A percentile compares a stretch with the other conserved stretches of the same genome.
phyloP scores from a whole-genome alignment of 1,140 invertebrate genomes.

The Venturia canescens region DNA sequence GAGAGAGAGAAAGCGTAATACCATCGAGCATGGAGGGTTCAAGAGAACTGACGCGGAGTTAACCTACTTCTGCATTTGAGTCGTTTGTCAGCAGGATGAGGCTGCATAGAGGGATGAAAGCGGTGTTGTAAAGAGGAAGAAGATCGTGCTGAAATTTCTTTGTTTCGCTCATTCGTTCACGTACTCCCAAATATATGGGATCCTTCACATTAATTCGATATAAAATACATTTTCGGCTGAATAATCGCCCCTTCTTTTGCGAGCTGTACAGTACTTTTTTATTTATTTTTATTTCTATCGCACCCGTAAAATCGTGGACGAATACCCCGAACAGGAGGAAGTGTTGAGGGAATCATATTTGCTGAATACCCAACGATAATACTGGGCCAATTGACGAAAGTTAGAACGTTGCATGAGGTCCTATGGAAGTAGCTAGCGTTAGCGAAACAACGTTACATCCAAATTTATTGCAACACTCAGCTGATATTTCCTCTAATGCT shows the following conservation, averaged over 20 bases:
- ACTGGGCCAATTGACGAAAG: no score
- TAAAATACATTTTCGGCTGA: not conserved
- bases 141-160: slow-evolving; percentile 14
- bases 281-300: no score
- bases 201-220: not conserved
- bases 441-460: no score
- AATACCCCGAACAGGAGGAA: no score
- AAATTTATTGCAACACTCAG: no score
- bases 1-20: slow-evolving; percentile 19
- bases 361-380: no score
- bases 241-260: not conserved
- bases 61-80: slow-evolving; percentile 71
- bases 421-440: no score
- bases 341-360: no score
- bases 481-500: no score
- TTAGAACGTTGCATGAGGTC: no score
- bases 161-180: slow-evolving; percentile 21
- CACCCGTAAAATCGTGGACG: no score
- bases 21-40: not conserved
- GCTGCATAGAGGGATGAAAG: slow-evolving; percentile 15
- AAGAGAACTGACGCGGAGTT: slow-evolving; percentile 55
- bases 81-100: slow-evolving; percentile 62
- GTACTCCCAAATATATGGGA: not conserved
- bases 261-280: no score
- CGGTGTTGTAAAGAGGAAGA: slow-evolving; percentile 9